Conservation (phyloP, 2,113 vertebrate species). For the Callorhinus ursinus region DNA sequence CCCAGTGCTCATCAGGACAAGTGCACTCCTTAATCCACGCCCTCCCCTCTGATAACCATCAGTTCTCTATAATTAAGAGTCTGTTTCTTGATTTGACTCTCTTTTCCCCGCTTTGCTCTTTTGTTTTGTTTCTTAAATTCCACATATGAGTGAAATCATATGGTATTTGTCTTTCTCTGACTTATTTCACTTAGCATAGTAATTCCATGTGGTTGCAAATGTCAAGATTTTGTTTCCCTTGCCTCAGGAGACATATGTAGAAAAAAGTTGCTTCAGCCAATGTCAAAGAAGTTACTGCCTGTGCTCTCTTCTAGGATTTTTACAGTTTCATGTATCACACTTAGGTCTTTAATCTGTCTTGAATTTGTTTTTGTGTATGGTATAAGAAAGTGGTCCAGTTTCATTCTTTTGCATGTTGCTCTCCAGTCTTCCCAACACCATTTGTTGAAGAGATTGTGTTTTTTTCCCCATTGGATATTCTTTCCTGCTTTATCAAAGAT, state of each 20-base stretch:
- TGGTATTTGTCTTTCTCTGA: not conserved
- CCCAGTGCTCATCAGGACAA: not conserved
- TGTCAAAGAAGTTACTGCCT: not conserved
- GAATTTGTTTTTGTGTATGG: not conserved
- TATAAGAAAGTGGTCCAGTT: not conserved
- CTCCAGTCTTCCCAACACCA: not conserved
- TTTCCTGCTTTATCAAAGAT: not conserved
- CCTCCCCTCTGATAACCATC: not conserved
- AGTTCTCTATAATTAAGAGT: not conserved
- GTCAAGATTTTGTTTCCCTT: not conserved
- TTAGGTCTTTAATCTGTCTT: not conserved
- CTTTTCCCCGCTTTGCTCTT: not conserved
- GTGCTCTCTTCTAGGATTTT: not conserved
- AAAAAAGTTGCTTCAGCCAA: not conserved
- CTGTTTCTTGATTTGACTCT: not conserved
- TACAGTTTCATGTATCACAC: not conserved
- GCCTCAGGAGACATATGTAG: not conserved
- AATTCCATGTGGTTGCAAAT: not conserved
- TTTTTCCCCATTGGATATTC: not conserved
- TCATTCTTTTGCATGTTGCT: not conserved
- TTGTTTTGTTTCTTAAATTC: not conserved
- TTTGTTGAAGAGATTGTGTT: not conserved
- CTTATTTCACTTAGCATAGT: not conserved
- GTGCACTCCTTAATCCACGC: not conserved
- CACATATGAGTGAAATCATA: not conserved